These are phyloP conservation scores for Dicentrarchus labrax DNA, from an alignment of 2,113 vertebrate species.

Conservation along the genomic window DNA sequence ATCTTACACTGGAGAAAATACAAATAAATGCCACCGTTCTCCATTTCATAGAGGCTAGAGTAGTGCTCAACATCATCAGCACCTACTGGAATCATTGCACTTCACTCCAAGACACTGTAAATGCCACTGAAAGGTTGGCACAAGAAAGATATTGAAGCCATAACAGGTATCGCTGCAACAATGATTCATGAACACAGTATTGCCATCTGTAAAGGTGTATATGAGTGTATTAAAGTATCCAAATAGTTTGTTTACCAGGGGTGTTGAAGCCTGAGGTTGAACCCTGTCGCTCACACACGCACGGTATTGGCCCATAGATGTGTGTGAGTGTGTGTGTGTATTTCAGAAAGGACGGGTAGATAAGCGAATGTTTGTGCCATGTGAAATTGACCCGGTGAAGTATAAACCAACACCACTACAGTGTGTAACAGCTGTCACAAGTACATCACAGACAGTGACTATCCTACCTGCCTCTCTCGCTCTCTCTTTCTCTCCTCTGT, in stretches of 20 bases:
- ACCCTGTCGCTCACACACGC: slow-evolving; percentile 60
- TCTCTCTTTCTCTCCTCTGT: slow-evolving; percentile 74
- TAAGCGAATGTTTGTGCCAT: slow-evolving; percentile 57
- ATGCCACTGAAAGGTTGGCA: slow-evolving; percentile 48
- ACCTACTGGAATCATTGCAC: slow-evolving; percentile 55
- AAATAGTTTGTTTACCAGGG: slow-evolving; percentile 41
- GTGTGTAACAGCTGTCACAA: slow-evolving; percentile 52
- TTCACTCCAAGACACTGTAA: slow-evolving; percentile 55
- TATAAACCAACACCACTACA: slow-evolving; percentile 47
- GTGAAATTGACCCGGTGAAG: slow-evolving; percentile 61
- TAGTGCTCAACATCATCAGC: slow-evolving; percentile 53
- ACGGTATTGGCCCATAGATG: slow-evolving; percentile 55
- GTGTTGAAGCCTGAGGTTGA: slow-evolving; percentile 62
- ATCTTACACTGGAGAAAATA: slow-evolving; percentile 42
- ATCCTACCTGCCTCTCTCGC: slow-evolving; percentile 72
- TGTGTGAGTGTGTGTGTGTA: slow-evolving; percentile 72
- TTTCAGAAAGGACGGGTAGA: slow-evolving; percentile 69
- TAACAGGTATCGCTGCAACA: slow-evolving; percentile 61
- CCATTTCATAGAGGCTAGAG: slow-evolving; percentile 53
- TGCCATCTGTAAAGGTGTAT: slow-evolving; percentile 64
- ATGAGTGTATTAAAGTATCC: slow-evolving; percentile 60
- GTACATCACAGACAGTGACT: slow-evolving; percentile 63
- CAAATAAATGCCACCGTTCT: slow-evolving; percentile 45
- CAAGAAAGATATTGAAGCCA: slow-evolving; percentile 69
- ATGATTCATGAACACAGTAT: slow-evolving; percentile 57